Base-by-base conservation (phyloP, 2,888 invertebrate genomes). In the Salpingus planirostris region DNA sequence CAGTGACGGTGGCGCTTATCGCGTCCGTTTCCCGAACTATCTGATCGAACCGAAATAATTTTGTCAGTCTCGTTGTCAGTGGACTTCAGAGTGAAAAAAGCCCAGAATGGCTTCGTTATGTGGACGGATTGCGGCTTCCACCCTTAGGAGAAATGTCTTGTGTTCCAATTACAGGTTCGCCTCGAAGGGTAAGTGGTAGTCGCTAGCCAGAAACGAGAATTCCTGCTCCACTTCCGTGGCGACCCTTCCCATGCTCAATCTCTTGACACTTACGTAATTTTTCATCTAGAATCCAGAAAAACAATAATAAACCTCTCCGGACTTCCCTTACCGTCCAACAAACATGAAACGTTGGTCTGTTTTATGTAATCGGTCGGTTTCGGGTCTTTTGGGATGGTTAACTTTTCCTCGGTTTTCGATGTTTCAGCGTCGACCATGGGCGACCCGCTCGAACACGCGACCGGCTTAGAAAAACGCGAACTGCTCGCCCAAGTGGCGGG, bases 381-480 rank as follows among this genome's bases (percentile, higher is more conserved):
- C n/a, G n/a, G n/a, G n/a, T n/a, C n/a, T n/a, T n/a, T n/a, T n/a
- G 5, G 8, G 8, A 18, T 18, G 18, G 18, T 5, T 18, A 18
- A 18, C 18, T 18, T 18, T 18, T 18, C n/a, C n/a, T n/a, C 18
- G 18, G 18, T 18, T 18, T n/a, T n/a, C n/a, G 18, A 18, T 23
- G 26, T 62, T 56, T 6, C 57, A 84, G 83, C 55, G 18, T n/a
- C n/a, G 14, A 58, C 76, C 69, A 78, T 88, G 78, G 79, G 88
- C 27, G 90, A 93, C 59, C 86, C 90, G 14, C 46, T 93, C 55
- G 95, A 95, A 57, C 89, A 91, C 61, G 88, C 93, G 13, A 93
- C 93, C 15, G 96, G 96, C 51, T 61, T 90, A 46, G 93, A 95
- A 62, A 87, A 90, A 65, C 81, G 81, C 57, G 92, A 95, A 68